phyloP scores from a whole-genome alignment of 1,140 invertebrate species.

The Sycophaga agraensis region DNA sequence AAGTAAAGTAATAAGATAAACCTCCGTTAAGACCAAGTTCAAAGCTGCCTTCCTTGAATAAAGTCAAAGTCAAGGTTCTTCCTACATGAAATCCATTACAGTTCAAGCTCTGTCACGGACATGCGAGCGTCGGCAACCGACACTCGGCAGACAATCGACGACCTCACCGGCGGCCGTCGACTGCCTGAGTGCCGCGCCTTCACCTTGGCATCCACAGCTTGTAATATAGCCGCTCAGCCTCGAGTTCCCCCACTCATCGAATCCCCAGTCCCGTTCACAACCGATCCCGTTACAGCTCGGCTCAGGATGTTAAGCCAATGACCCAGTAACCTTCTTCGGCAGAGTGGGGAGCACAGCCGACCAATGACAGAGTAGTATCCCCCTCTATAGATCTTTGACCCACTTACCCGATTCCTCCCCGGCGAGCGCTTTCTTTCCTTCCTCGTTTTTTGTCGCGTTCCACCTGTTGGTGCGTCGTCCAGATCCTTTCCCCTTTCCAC shows the following conservation, averaged over 20 bases:
- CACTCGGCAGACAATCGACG: no score
- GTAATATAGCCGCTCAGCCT: constrained; percentile 10
- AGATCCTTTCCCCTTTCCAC: constrained; percentile 15
- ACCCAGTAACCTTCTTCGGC: constrained; percentile 46
- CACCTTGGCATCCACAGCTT: constrained; percentile 12
- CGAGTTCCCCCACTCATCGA: background rate
- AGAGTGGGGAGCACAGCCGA: constrained; percentile 14
- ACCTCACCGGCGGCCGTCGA: no score
- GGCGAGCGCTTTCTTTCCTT: constrained; percentile 17
- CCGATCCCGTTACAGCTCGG: constrained; percentile 40
- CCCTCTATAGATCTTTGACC: constrained; percentile 38
- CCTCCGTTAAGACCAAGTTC: no score
- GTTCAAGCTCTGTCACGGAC: no score
- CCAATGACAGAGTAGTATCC: constrained; percentile 37
- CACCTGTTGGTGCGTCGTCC: constrained; percentile 22
- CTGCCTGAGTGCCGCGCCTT: background rate
- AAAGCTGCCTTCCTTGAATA: no score
- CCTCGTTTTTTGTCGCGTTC: constrained; percentile 12
- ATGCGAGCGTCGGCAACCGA: no score
- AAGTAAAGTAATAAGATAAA: no score
- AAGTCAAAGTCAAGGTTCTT: no score
- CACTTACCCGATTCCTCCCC: constrained; percentile 32
- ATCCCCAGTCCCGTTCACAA: constrained; percentile 36
- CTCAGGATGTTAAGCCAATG: constrained; percentile 33
- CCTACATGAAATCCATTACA: no score